Percentiles rank a stretch among this genome's conserved stretches.
These are phyloP conservation scores for Diadromus collaris DNA, from an alignment of 2,888 invertebrate species.

Conservation along the genomic window DNA sequence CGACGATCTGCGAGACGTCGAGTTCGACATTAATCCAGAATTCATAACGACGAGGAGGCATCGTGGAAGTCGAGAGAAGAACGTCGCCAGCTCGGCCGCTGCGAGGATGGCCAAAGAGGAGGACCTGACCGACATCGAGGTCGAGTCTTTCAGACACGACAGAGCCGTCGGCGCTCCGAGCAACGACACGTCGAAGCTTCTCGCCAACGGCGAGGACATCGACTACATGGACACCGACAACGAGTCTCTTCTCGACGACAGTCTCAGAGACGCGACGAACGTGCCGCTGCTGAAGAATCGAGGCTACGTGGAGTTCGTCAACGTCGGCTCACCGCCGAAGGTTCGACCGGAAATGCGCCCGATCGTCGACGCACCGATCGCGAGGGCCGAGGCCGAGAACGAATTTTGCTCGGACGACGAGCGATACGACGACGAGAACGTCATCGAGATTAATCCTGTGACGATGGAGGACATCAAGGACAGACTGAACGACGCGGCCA, in stretches of 20 bases:
- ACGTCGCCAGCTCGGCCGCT: conserved; percentile 11
- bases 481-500: conserved; percentile 69
- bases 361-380: conserved; percentile 73
- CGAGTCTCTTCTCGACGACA: conserved; percentile 88
- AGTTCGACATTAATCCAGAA: conserved; percentile 83
- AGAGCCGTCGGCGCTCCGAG: conserved; percentile 61
- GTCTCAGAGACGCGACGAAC: conserved; percentile 82
- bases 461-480: conserved; percentile 76
- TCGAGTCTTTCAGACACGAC: conserved; percentile 77
- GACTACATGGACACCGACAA: conserved; percentile 94
- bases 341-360: conserved; percentile 24
- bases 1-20: conserved; percentile 87
- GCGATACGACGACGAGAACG: conserved; percentile 69
- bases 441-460: conserved; percentile 76
- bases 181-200: conserved; percentile 75
- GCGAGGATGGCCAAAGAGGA: conserved; percentile 77
- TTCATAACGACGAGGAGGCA: conserved; percentile 73
- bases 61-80: conserved; percentile 50
- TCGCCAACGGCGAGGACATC: conserved; percentile 86
- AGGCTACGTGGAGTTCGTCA: conserved; percentile 86
- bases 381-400: conserved; percentile 73
- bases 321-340: conserved; percentile 73
- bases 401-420: conserved; percentile 74
- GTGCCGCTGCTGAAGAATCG: conserved; percentile 83
- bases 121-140: conserved; percentile 77